phyloP scores from a whole-genome alignment of 2,888 invertebrate species.

The Ptychoptera albimana region DNA sequence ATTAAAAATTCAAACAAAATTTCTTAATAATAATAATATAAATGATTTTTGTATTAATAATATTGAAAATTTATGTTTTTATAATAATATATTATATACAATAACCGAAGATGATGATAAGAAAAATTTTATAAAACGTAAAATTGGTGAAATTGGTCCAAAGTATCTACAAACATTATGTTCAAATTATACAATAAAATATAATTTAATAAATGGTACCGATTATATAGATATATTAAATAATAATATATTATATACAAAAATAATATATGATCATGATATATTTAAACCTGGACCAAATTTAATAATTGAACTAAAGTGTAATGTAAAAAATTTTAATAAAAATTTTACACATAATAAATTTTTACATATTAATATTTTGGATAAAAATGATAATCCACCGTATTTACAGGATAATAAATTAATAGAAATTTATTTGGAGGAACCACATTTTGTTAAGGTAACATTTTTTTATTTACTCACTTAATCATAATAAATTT shows the following conservation, averaged over 20 bases:
- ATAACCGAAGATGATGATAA: constrained; percentile 18
- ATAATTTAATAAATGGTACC: constrained; percentile 31
- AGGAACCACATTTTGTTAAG: constrained; percentile 24
- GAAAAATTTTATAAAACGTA: constrained; percentile 4
- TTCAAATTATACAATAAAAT: constrained; percentile 32
- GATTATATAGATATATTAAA: constrained; percentile 28
- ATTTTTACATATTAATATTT: constrained; percentile 33
- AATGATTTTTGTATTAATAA: constrained; percentile 12
- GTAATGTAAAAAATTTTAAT: constrained; percentile 14
- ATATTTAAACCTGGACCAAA: constrained; percentile 25
- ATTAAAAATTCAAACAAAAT: constrained; percentile 20
- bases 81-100: constrained; percentile 21
- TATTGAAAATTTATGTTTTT: constrained; percentile 24
- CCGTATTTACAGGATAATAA: constrained; percentile 45
- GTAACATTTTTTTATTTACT: constrained; percentile 15
- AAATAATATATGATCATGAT: constrained; percentile 32
- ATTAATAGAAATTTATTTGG: constrained; percentile 18
- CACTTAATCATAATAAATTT: too few relatives aligned
- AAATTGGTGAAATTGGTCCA: constrained; percentile 31
- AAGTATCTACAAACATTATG: constrained; percentile 32
- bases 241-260: constrained; percentile 28
- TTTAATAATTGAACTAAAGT: constrained; percentile 25
- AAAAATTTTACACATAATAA: constrained; percentile 2
- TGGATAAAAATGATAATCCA: constrained; percentile 87
- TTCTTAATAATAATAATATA: not conserved